Conservation (phyloP, 2,797 vertebrate genomes). For the Discoglossus pictus region DNA sequence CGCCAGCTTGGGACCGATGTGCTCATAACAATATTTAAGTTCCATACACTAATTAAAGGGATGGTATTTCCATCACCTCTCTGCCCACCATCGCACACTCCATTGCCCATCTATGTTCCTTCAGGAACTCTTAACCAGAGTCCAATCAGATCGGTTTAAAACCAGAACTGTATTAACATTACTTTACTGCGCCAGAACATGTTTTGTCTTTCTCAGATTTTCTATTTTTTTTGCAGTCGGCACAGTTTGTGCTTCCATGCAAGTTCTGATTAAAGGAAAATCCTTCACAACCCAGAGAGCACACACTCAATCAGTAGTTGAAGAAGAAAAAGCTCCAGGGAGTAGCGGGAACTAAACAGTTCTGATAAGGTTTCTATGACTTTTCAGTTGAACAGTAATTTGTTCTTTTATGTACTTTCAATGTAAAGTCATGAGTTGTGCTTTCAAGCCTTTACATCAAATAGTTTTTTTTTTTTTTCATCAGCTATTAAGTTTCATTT, state of each 20-base stretch:
- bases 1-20: too few species aligned
- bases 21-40: too few species aligned
- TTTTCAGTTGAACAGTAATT: conserved; percentile 59
- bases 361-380: conserved; percentile 59
- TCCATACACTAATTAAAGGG: too few species aligned
- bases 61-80: too few species aligned
- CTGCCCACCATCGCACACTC: too few species aligned
- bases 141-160: too few species aligned
- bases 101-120: too few species aligned
- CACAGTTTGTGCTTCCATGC: conserved; percentile 18
- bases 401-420: conserved; percentile 61
- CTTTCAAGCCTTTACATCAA: conserved; percentile 63
- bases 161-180: too few species aligned
- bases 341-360: conserved; percentile 60
- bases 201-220: too few species aligned
- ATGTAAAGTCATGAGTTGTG: conserved; percentile 56
- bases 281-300: conserved; percentile 59
- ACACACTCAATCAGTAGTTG: conserved; percentile 53
- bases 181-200: too few species aligned
- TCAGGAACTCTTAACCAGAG: too few species aligned
- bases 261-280: conserved; percentile 64
- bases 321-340: conserved; percentile 56
- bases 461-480: conserved; percentile 57
- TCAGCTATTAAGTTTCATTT: conserved; percentile 51
- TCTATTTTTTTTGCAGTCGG: too few species aligned